Evolutionary conservation across 53 echinoderm and acorn worm genomes (phyloP).

Genomic region (Holothuria leucospilota): DNA sequence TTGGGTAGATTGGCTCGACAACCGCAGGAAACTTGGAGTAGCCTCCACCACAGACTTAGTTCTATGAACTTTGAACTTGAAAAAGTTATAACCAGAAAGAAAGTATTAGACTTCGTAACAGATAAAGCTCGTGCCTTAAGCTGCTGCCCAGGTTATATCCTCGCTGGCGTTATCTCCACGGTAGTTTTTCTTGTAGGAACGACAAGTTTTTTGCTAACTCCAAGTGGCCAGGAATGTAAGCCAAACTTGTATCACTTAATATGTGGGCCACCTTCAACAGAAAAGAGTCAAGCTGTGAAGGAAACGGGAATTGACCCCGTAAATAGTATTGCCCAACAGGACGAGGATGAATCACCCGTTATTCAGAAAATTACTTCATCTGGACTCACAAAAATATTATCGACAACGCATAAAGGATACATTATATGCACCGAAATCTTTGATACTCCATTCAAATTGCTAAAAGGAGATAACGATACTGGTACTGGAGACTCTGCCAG

Average conservation of each 20-base stretch:
- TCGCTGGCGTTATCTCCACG: constrained; percentile 3
- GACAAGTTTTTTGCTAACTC: background rate
- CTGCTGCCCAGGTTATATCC: constrained; percentile 39
- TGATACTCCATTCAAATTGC: background rate
- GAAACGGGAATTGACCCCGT: constrained; percentile 34
- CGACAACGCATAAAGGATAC: background rate
- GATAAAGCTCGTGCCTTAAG: constrained; percentile 35
- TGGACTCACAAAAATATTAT: background rate
- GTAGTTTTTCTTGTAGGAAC: constrained; percentile 1
- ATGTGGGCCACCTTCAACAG: constrained; percentile 58
- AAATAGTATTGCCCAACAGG: background rate
- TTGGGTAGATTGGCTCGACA: background rate
- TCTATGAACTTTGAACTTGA: constrained; percentile 16
- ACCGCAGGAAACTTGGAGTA: constrained; percentile 13
- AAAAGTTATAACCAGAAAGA: constrained; percentile 31
- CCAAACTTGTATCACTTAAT: constrained; percentile 45
- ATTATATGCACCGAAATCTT: background rate
- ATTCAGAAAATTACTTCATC: background rate
- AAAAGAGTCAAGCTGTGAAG: constrained; percentile 48
- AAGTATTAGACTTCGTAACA: background rate
- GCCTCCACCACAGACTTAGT: constrained; percentile 28
- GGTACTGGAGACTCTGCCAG: background rate
- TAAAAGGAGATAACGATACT: background rate
- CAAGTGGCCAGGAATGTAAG: constrained; percentile 18
- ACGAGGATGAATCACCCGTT: background rate